Percentiles rank a stretch among this genome's conserved stretches.
Conservation (phyloP, 2,797 vertebrate genomes). For the Lepus oiostolus region DNA sequence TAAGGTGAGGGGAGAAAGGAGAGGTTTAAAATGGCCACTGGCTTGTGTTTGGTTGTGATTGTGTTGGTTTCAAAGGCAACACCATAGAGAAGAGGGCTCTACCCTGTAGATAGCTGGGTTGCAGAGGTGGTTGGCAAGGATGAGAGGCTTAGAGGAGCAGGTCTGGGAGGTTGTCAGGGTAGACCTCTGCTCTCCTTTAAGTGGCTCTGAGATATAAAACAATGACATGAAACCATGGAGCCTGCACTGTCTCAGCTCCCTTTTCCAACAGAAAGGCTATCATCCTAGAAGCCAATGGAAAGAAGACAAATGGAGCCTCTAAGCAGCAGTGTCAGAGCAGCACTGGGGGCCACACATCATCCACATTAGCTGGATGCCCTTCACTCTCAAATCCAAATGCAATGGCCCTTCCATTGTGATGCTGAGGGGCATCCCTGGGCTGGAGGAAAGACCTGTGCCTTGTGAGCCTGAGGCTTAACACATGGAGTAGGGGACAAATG, state of each 20-base stretch:
- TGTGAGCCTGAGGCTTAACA: background rate
- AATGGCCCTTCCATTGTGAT: background rate
- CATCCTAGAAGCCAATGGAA: background rate
- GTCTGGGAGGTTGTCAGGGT: background rate
- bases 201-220: background rate
- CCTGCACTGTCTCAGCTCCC: too few species aligned
- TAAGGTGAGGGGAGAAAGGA: background rate
- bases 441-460: background rate
- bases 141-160: background rate
- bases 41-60: background rate
- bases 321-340: background rate
- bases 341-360: background rate
- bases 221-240: background rate
- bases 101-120: background rate
- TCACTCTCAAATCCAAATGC: background rate
- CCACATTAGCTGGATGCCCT: rapidly evolving
- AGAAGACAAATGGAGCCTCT: background rate
- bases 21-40: background rate
- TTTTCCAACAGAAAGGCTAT: background rate
- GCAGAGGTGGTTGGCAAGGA: background rate
- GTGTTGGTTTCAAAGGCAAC: background rate
- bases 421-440: background rate
- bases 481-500: background rate
- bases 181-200: background rate
- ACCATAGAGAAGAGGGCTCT: background rate